Conservation (phyloP, 2,888 invertebrate genomes). For the Caenorhabditis sp. region DNA sequence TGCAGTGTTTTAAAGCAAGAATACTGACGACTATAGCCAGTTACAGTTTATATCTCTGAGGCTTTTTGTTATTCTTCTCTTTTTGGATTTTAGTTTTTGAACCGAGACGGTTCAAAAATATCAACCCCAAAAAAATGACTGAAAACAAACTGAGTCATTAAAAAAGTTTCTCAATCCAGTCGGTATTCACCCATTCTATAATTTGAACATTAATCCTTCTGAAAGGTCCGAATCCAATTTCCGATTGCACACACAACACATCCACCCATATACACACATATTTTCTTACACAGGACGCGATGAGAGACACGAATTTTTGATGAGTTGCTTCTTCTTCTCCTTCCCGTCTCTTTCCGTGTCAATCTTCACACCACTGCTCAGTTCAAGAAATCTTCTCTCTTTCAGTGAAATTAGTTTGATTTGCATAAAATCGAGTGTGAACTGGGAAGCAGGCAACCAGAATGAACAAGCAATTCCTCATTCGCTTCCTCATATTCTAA, state of each 20-base stretch:
- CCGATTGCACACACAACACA: constrained; percentile 33
- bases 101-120: too few species aligned
- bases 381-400: constrained; percentile 13
- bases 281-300: constrained; percentile 45
- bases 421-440: constrained; percentile 53
- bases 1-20: too few species aligned
- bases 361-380: neutral
- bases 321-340: constrained; percentile 45
- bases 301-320: constrained; percentile 45
- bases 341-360: neutral
- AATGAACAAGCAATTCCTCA: neutral
- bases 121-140: too few species aligned
- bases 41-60: too few species aligned
- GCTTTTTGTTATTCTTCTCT: too few species aligned
- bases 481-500: neutral
- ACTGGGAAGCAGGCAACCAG: too few species aligned
- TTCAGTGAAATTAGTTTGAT: constrained; percentile 52
- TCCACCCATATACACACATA: constrained; percentile 8
- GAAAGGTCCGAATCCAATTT: constrained; percentile 28
- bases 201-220: constrained; percentile 19
- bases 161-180: too few species aligned
- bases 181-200: neutral
- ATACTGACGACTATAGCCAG: too few species aligned
- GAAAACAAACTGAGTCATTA: too few species aligned
- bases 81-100: too few species aligned